Base-by-base conservation (phyloP, 2,797 vertebrate species). In the Sebastes flavidus region DNA sequence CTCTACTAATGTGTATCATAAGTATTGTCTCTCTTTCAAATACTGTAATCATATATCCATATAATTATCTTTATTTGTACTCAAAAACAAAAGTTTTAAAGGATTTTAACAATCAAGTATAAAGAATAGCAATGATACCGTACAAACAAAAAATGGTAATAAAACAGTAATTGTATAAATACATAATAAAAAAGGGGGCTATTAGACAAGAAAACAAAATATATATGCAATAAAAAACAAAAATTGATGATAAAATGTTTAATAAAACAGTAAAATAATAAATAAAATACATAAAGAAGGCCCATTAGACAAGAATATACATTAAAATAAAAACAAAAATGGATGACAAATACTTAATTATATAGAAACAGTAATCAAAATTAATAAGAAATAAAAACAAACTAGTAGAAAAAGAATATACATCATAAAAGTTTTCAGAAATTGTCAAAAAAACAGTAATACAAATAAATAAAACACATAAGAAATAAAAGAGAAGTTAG, bases 11-110 rank as follows among this genome's bases (percentile, higher is more conserved):
- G 10, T 27, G 5, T 42, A 14, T 12, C 61, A 12, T 49, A 3
- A 36, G 12, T 22, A 32, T 59, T 68, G 38, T 81, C 76, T 42
- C 5, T 60, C 65, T 61, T 56, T 69, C 13, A 81, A 27, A 5
- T 2, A 14, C 30, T 25, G 4, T 54, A 1, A 71, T 49, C 24
- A 13, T n/a, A 7, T 29, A 11, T 10, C n/a, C 2, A 61, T 6
- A 10, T 60, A 8, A 63, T 30, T 1, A 9, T 34, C 16, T 59
- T 25, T 22, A 30, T 14, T 12, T 25, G 3, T 0, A 29, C 18
- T 52, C 0, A n/a, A 13, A 20, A 16, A 59, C 25, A 58, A 4
- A 62, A 18, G 46, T 62, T 61, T 34, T 2, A 12, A n/a, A 56
- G 24, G 25, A 56, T 29, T 65, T 56, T 29, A 42, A 65, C 32